Evolutionary conservation across 2,888 invertebrate species (phyloP).

Genomic region (Invenusta paracnida): DNA sequence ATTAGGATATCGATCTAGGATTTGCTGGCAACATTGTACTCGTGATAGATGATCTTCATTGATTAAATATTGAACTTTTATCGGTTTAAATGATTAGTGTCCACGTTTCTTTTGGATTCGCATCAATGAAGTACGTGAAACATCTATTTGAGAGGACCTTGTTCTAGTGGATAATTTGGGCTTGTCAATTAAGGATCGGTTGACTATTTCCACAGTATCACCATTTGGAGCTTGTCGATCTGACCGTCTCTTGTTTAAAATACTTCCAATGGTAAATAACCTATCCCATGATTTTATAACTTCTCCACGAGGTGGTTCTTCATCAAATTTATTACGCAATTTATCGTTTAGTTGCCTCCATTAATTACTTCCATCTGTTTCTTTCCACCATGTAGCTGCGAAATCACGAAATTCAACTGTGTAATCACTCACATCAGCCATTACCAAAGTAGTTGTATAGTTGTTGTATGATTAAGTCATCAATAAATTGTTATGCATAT

Average conservation of each 20-base stretch:
- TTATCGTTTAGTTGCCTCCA: neutral
- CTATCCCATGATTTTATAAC: neutral
- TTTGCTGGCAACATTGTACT: neutral
- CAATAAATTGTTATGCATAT: neutral
- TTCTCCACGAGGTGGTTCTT: neutral
- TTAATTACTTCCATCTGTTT: neutral
- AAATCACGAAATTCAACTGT: neutral
- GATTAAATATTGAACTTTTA: neutral
- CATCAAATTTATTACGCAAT: neutral
- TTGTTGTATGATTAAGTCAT: neutral
- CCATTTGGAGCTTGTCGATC: neutral
- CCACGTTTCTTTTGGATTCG: neutral
- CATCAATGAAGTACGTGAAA: neutral
- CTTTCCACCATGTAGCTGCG: neutral
- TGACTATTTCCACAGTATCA: neutral
- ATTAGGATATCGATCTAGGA: neutral
- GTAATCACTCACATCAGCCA: neutral
- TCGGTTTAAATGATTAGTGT: neutral
- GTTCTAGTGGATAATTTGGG: neutral
- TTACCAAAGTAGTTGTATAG: neutral
- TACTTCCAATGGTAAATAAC: neutral
- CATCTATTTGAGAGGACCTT: neutral
- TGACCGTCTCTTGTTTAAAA: neutral
- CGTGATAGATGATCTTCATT: neutral
- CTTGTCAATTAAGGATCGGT: neutral